Evolutionary conservation across 2,113 vertebrate genomes (phyloP).

Genomic region (Ploceus nigricollis): DNA sequence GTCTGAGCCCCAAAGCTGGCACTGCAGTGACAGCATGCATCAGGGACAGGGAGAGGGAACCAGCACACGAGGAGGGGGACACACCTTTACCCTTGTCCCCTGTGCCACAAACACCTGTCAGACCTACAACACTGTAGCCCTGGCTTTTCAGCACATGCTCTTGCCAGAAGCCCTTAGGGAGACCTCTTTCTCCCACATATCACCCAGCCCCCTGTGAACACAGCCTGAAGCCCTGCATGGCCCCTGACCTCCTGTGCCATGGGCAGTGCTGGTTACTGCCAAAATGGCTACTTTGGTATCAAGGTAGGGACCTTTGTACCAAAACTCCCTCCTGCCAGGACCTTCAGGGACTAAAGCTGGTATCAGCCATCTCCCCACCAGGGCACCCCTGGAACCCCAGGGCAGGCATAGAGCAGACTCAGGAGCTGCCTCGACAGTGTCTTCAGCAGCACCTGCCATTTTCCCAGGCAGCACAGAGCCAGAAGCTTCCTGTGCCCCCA

Average conservation of each 20-base stretch:
- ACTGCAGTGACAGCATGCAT: not conserved
- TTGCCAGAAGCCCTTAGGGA: not conserved
- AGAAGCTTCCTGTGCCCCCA: not conserved
- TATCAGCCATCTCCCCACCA: not conserved
- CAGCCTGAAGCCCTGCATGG: not conserved
- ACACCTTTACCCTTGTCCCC: not conserved
- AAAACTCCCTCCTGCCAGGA: not conserved
- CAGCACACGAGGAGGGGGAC: accelerated
- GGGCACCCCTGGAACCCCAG: not conserved
- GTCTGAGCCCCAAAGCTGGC: not conserved
- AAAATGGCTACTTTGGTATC: not conserved
- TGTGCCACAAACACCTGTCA: not conserved
- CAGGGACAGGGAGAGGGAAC: not conserved
- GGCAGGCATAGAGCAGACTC: not conserved
- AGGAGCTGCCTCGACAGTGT: accelerated
- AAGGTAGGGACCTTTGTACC: too few relatives aligned
- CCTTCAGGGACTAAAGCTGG: not conserved
- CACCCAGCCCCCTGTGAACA: not conserved
- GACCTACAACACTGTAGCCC: not conserved
- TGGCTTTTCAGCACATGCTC: not conserved
- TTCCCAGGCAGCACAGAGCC: not conserved
- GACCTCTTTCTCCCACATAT: not conserved
- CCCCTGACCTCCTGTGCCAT: not conserved
- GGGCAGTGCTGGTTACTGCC: not conserved
- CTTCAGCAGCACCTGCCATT: not conserved